Base-by-base conservation (phyloP, 2,797 vertebrate genomes). In the Pristis pectinata region DNA sequence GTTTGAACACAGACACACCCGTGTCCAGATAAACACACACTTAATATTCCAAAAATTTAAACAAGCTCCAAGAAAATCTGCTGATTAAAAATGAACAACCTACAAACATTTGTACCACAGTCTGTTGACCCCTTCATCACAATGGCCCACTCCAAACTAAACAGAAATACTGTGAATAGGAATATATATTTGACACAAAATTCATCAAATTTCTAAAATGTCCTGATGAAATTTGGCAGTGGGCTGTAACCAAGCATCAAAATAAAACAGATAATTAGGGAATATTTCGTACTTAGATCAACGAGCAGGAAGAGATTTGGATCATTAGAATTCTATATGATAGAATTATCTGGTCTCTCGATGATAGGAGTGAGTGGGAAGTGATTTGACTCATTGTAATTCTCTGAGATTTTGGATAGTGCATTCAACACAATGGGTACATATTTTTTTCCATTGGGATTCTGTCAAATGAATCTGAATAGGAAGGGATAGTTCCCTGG, bases 171-270 rank as follows among this genome's bases (percentile, higher is more conserved):
- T 67, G 87, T 67, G 59, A 64, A 37, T 67, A 64, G 59, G 37
- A 91, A 91, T 91, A 24, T 91, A 67, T 67, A 91, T 91, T 91
- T 91, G 87, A 67, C 87, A 64, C 37, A 91, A 91, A 91, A 91
- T n/a, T 67, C 87, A 91, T 67, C 67, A 91, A 64, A 64, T 41
- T 19, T 91, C 59, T 91, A 41, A 67, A 91, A 64, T 67, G 87
- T 41, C 87, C 87, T 91, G 87, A 67, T 91, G 87, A 91, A 91
- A 91, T 91, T 34, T 67, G 59, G 87, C 87, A 91, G 87, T 67
- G 87, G 59, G n/a, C n/a, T 91, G 87, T 24, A 91, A 61, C 59
- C 2, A 19, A 91, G 59, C 87, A 64, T 61, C 87, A 24, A 64
- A 22, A 72, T 72, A 72, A 91, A 61, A 59, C 87, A 41, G n/a